Conservation (phyloP, 2,113 vertebrate species). For the Acanthochromis polyacanthus region DNA sequence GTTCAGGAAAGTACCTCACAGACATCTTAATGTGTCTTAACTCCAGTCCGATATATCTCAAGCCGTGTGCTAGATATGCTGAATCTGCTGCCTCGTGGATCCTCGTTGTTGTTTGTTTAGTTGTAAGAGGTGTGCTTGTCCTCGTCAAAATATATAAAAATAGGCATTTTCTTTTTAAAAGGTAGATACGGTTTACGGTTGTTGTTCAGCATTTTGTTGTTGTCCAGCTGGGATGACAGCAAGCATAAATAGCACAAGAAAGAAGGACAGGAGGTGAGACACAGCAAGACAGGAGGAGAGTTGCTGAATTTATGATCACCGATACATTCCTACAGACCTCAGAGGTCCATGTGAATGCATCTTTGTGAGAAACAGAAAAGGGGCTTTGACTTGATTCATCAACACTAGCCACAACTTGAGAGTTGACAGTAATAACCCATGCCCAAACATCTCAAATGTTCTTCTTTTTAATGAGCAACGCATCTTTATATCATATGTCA, state of each 20-base stretch:
- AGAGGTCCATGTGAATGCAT: conserved; percentile 34
- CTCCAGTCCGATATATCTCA: conserved; percentile 53
- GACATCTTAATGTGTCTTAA: conserved; percentile 41
- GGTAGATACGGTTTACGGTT: conserved; percentile 73
- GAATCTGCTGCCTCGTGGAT: conserved; percentile 49
- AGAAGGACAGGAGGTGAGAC: conserved; percentile 64
- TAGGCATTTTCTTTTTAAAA: conserved; percentile 82
- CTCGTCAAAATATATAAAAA: conserved; percentile 85
- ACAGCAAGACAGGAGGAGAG: conserved; percentile 56
- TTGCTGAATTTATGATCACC: conserved; percentile 54
- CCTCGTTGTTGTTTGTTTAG: conserved; percentile 53
- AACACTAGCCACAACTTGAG: conserved; percentile 62
- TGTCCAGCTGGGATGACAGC: conserved; percentile 59
- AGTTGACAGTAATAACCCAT: conserved; percentile 77
- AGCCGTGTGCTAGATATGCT: conserved; percentile 66
- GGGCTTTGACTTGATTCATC: conserved; percentile 57
- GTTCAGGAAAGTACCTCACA: conserved; percentile 37
- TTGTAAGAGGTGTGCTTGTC: conserved; percentile 85
- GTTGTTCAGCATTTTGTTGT: conserved; percentile 66
- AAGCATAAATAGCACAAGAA: conserved; percentile 71
- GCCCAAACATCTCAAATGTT: conserved; percentile 79
- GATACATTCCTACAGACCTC: conserved; percentile 46
- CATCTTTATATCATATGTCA: conserved; percentile 89
- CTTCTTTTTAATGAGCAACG: conserved; percentile 81
- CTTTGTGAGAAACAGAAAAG: conserved; percentile 47